Conservation (phyloP, 2,113 vertebrate species). For the Caretta caretta region DNA sequence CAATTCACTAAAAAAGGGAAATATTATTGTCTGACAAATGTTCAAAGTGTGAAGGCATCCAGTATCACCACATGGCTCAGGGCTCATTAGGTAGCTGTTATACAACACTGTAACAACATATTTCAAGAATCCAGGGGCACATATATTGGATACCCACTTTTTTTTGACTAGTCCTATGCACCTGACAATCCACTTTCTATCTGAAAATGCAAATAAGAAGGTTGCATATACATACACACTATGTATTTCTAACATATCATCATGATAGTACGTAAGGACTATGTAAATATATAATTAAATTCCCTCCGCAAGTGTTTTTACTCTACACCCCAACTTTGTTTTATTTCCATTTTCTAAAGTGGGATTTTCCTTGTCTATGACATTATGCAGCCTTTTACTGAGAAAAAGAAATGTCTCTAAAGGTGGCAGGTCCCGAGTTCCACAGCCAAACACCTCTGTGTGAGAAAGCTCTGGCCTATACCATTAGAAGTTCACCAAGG, state of each 20-base stretch:
- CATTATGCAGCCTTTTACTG: background rate
- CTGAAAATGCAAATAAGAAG: background rate
- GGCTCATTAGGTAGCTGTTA: background rate
- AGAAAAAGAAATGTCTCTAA: background rate
- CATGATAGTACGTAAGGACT: background rate
- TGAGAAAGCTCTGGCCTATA: background rate
- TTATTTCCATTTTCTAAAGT: background rate
- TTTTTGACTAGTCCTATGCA: background rate
- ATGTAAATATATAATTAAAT: background rate
- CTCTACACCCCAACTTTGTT: background rate
- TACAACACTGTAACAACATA: rapidly evolving
- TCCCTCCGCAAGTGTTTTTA: background rate
- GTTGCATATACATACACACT: background rate
- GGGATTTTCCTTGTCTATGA: background rate
- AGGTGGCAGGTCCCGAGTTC: background rate
- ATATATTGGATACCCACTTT: background rate
- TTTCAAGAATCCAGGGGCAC: background rate
- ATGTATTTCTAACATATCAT: rapidly evolving
- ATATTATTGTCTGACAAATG: conserved; percentile 17
- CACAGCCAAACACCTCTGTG: background rate
- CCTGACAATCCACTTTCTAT: background rate
- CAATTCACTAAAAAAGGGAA: background rate
- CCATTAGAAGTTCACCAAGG: rapidly evolving
- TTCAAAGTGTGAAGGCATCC: background rate
- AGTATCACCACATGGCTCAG: conserved; percentile 22